phyloP scores from a whole-genome alignment of 1,140 invertebrate species.

The Melitaea cinxia region DNA sequence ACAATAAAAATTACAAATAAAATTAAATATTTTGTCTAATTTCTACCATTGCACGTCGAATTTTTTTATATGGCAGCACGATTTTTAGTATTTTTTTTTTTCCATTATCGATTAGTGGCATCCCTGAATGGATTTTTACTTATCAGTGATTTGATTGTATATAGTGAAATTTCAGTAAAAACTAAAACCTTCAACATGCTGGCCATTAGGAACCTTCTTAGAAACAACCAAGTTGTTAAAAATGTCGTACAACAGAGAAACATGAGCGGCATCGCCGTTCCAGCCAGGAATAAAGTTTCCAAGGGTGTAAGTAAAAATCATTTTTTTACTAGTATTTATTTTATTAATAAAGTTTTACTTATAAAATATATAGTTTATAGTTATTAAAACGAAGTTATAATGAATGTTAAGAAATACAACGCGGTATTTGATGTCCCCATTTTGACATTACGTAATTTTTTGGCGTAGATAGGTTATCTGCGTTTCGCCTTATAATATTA shows the following conservation, averaged over 20 bases:
- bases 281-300: constrained; percentile 60
- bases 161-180: background rate
- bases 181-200: constrained; percentile 50
- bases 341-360: background rate
- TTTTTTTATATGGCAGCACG: background rate
- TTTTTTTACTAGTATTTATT: background rate
- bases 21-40: background rate
- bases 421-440: background rate
- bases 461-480: background rate
- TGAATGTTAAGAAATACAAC: background rate
- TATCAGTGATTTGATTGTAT: background rate
- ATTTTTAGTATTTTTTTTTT: background rate
- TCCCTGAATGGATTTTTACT: background rate
- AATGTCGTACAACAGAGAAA: constrained; percentile 63
- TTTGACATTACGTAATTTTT: constrained; percentile 11
- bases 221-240: constrained; percentile 51
- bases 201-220: constrained; percentile 59
- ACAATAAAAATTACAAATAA: too few relatives aligned
- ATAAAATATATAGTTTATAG: background rate
- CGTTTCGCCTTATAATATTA: background rate
- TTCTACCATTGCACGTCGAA: background rate
- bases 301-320: constrained; percentile 55
- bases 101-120: background rate
- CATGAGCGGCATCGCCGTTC: constrained; percentile 59
- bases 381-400: background rate